phyloP scores from a whole-genome alignment of 2,888 invertebrate species.

The Andrena dorsata region DNA sequence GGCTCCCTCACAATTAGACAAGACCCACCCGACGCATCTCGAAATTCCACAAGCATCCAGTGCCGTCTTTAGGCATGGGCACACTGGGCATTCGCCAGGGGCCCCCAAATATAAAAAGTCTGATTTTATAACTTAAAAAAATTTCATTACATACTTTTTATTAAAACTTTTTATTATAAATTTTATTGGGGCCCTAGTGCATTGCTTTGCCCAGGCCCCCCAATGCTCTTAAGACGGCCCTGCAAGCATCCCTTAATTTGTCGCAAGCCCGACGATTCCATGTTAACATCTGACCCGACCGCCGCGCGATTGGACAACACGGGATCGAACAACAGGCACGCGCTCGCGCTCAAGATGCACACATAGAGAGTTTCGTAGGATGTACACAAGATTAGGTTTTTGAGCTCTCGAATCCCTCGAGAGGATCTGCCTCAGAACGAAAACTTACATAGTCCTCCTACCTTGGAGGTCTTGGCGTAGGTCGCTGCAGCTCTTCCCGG shows the following conservation, averaged over 20 bases:
- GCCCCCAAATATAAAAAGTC: too few species aligned
- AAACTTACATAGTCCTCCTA: slow-evolving; percentile 93
- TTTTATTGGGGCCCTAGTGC: too few species aligned
- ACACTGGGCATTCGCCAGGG: too few species aligned
- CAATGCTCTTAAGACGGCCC: too few species aligned
- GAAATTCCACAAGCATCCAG: too few species aligned
- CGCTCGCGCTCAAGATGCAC: slow-evolving; percentile 1
- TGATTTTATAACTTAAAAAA: too few species aligned
- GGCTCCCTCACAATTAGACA: neutral
- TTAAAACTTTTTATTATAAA: too few species aligned
- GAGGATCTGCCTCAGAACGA: slow-evolving; percentile 85
- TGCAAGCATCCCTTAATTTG: too few species aligned
- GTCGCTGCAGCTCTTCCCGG: slow-evolving; percentile 84
- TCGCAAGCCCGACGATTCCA: neutral
- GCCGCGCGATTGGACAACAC: neutral
- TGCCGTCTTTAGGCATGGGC: too few species aligned
- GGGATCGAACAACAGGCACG: slow-evolving; percentile 9
- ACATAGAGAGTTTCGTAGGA: slow-evolving; percentile 19
- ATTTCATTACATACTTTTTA: too few species aligned
- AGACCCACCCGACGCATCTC: neutral
- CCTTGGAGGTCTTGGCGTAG: slow-evolving; percentile 87
- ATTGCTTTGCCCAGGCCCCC: too few species aligned
- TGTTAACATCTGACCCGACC: slow-evolving; percentile 17
- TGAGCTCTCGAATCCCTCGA: slow-evolving; percentile 43
- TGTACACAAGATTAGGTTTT: slow-evolving; percentile 29